Evolutionary conservation across 2,113 vertebrate species (phyloP).

Genomic region (Hirundichthys speculiger): DNA sequence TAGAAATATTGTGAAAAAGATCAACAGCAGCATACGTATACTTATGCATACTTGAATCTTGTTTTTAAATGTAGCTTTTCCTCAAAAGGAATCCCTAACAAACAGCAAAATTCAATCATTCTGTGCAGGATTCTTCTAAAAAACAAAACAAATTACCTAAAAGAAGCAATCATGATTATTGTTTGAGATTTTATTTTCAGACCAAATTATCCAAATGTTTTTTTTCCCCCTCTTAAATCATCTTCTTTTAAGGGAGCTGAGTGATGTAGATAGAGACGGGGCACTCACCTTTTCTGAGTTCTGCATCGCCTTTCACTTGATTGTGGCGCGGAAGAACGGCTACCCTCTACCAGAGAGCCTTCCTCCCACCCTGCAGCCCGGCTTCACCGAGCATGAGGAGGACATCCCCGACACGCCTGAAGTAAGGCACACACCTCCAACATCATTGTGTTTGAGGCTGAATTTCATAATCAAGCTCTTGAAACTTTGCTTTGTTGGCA

Average conservation of each 20-base stretch:
- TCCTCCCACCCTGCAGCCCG: constrained; percentile 81
- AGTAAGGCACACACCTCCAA: constrained; percentile 22
- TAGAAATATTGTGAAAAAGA: too few species aligned
- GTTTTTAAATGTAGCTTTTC: too few species aligned
- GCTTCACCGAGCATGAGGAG: constrained; percentile 76
- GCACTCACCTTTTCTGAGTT: constrained; percentile 91
- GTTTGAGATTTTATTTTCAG: too few species aligned
- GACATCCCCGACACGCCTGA: constrained; percentile 54
- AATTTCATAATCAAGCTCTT: background rate
- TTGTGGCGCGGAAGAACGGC: constrained; percentile 95
- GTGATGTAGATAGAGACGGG: constrained; percentile 92
- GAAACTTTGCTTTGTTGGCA: constrained; percentile 32
- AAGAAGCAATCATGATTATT: too few species aligned
- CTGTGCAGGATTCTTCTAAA: too few species aligned
- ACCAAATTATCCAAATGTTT: too few species aligned
- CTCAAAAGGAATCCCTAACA: too few species aligned
- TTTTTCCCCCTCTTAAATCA: too few species aligned
- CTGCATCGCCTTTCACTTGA: constrained; percentile 94
- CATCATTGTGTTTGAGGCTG: background rate
- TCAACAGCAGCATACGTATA: too few species aligned
- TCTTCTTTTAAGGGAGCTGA: constrained; percentile 86
- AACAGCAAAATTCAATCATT: too few species aligned
- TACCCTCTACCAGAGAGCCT: constrained; percentile 90
- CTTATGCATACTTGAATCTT: too few species aligned
- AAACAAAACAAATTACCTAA: too few species aligned